phyloP scores from a whole-genome alignment of 2,113 vertebrate species.

The Brienomyrus brachyistius region DNA sequence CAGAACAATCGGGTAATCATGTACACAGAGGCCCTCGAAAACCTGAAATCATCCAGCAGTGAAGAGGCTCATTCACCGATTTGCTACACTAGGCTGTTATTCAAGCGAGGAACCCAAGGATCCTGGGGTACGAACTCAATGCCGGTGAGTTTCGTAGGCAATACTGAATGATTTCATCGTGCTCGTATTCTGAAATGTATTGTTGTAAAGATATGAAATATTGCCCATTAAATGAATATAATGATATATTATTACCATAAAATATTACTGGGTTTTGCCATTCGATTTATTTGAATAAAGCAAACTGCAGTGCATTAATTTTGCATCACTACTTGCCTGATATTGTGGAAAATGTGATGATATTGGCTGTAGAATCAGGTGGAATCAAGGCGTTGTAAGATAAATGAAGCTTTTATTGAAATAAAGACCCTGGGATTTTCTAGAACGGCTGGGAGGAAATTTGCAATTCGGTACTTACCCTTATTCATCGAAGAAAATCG shows the following conservation, averaged over 20 bases:
- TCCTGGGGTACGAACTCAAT: background rate
- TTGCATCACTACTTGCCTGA: background rate
- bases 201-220: background rate
- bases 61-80: background rate
- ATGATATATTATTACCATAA: background rate
- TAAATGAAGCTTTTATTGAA: background rate
- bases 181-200: background rate
- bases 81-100: background rate
- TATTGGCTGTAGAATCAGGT: background rate
- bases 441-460: background rate
- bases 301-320: background rate
- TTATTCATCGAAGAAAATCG: background rate
- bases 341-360: background rate
- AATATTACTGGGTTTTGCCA: background rate
- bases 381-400: background rate
- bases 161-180: background rate
- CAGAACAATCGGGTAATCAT: slow-evolving; percentile 3
- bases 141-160: background rate
- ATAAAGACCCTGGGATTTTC: background rate
- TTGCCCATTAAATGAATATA: background rate
- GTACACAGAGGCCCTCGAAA: background rate
- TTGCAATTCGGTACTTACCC: background rate
- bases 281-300: background rate
- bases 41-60: background rate
- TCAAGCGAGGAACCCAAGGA: background rate